Evolutionary conservation across 1,140 invertebrate genomes (phyloP).

Genomic region (Penaeus vannamei): DNA sequence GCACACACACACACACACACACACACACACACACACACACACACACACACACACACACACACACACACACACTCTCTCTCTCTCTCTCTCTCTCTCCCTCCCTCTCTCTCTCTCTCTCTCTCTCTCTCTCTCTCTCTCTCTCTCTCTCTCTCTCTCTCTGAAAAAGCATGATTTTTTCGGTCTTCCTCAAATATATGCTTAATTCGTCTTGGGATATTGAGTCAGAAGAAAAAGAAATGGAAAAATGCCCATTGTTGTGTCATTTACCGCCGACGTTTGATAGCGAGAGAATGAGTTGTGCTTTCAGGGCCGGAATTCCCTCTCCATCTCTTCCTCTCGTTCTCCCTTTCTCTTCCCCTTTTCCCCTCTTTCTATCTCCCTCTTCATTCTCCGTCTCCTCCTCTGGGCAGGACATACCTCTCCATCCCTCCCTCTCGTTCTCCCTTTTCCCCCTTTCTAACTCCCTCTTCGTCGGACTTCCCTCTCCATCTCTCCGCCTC

Average conservation of each 20-base stretch:
- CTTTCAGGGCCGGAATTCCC: not conserved
- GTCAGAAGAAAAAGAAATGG: too few species aligned
- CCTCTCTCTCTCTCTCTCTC: slow-evolving; percentile 25
- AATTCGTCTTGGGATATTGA: too few species aligned
- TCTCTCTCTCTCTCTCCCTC: not conserved
- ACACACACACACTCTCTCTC: not conserved
- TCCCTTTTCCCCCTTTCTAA: not conserved
- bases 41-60: not conserved
- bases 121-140: not conserved
- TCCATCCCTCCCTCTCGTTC: not conserved
- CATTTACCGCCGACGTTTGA: too few species aligned
- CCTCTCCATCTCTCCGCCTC: not conserved
- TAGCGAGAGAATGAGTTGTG: not conserved
- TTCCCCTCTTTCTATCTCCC: not conserved
- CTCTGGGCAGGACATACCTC: not conserved
- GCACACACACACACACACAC: too few species aligned
- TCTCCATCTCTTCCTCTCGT: not conserved
- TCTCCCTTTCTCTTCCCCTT: too few species aligned
- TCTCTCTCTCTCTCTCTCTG: not conserved
- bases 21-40: too few species aligned
- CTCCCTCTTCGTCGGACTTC: not conserved
- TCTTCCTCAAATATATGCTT: too few species aligned
- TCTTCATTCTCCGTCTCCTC: not conserved
- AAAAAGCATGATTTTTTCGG: too few species aligned
- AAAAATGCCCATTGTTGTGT: too few species aligned